Percentiles rank a stretch among this genome's conserved stretches.
phyloP scores from a whole-genome alignment of 2,113 vertebrate species.

The Riparia riparia region DNA sequence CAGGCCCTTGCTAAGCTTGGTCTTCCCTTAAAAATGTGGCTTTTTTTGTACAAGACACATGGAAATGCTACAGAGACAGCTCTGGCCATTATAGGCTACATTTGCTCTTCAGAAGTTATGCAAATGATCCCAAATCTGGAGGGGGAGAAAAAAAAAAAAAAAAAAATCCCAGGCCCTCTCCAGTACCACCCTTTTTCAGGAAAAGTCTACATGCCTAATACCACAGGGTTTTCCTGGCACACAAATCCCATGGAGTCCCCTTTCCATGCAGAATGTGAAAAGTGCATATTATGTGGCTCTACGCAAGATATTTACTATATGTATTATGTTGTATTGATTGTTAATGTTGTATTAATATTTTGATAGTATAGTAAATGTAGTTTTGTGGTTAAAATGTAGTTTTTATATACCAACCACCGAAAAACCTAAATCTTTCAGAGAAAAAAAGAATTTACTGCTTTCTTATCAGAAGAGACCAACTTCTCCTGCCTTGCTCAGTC shows the following conservation, averaged over 20 bases:
- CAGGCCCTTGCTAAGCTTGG: background rate
- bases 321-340: too few species aligned
- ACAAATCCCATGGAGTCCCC: background rate
- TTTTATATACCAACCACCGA: too few species aligned
- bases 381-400: too few species aligned
- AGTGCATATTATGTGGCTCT: too few species aligned
- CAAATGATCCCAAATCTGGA: background rate
- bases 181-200: background rate
- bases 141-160: too few species aligned
- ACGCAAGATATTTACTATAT: too few species aligned
- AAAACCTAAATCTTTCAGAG: too few species aligned
- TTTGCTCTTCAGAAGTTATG: background rate
- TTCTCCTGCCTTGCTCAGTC: too few species aligned
- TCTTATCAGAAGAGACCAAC: too few species aligned
- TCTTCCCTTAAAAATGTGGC: background rate
- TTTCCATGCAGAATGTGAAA: background rate
- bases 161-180: background rate
- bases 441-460: too few species aligned
- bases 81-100: background rate
- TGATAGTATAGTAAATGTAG: too few species aligned
- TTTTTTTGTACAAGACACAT: background rate
- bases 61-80: background rate
- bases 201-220: background rate
- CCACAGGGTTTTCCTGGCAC: background rate
- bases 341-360: too few species aligned